Base-by-base conservation (phyloP, 2,888 invertebrate genomes). In the Osmoderma eremita region DNA sequence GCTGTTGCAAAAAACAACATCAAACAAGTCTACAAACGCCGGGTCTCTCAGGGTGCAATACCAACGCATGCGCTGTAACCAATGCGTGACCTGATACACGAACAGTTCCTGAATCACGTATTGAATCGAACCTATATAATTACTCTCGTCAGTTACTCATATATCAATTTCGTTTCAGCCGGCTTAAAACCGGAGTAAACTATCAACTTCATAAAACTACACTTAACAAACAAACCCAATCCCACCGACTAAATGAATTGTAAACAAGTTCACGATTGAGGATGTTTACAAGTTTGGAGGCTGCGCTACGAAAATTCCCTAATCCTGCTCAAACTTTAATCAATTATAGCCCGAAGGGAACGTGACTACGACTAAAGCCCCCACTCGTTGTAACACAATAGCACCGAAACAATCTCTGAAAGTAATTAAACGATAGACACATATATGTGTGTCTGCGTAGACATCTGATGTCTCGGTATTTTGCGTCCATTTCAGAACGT, bases 181-280 rank as follows among this genome's bases (percentile, higher is more conserved):
- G 24, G 15, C 13, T 18, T 20, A 42, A 56, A 56, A 30, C 58
- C 58, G 30, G 15, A 12, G 2, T 38, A 53, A 53, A 17, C 53
- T 38, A 38, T 53, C 20, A 36, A 41, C 41, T 61, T 45, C 45
- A 61, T 61, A 61, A 61, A 61, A 61, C 45, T 61, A 61, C 30
- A 61, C 45, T 61, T 61, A 63, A 48, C 38, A 63, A 67, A 53
- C 68, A 70, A 70, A 71, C 69, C 71, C 69, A 73, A 70, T 73
- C 69, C 63, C 38, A 56, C 51, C 64, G 68, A 68, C 63, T 71
- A 74, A 74, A 73, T 73, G 72, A 74, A 74, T 73, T 74, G 72
- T 72, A 74, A 73, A 74, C 73, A 74, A 70, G 70, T 70, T 71
- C 67, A 64, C 70, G 69, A 69, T 70, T 68, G 66, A 66, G 63